Conservation (phyloP, 2,113 vertebrate species). For the Hiodon alosoides region DNA sequence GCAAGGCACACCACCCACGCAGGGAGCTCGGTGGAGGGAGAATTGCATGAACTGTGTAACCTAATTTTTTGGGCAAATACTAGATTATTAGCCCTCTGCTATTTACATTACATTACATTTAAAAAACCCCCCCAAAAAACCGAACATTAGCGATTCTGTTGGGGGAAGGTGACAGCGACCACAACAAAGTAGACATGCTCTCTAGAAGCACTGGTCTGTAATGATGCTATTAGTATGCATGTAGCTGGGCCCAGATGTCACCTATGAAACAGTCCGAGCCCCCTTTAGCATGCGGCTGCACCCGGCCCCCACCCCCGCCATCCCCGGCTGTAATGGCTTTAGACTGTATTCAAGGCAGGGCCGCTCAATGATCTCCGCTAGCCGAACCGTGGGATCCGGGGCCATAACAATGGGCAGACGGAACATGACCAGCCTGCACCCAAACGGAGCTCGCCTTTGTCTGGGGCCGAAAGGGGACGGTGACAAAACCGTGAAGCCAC, state of each 20-base stretch:
- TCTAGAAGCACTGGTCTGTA: slow-evolving; percentile 77
- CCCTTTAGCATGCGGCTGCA: slow-evolving; percentile 30
- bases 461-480: slow-evolving; percentile 39
- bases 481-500: slow-evolving; percentile 35
- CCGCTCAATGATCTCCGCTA: slow-evolving; percentile 49
- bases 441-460: slow-evolving; percentile 51
- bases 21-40: slow-evolving; percentile 74
- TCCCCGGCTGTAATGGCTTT: slow-evolving; percentile 65
- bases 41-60: slow-evolving; percentile 83
- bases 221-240: slow-evolving; percentile 95
- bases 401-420: slow-evolving; percentile 58
- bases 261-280: slow-evolving; percentile 78
- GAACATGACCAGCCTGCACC: slow-evolving; percentile 51
- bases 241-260: slow-evolving; percentile 84
- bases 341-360: slow-evolving; percentile 67
- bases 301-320: not conserved
- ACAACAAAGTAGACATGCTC: slow-evolving; percentile 86
- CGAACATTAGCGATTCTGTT: slow-evolving; percentile 82
- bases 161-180: slow-evolving; percentile 80
- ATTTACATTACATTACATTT: slow-evolving; percentile 76
- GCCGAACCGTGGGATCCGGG: slow-evolving; percentile 47
- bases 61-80: slow-evolving; percentile 87
- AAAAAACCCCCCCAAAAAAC: slow-evolving; percentile 38
- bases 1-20: slow-evolving; percentile 80
- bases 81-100: slow-evolving; percentile 87